Conservation (phyloP, 2,888 invertebrate genomes). For the Brenthis daphne region DNA sequence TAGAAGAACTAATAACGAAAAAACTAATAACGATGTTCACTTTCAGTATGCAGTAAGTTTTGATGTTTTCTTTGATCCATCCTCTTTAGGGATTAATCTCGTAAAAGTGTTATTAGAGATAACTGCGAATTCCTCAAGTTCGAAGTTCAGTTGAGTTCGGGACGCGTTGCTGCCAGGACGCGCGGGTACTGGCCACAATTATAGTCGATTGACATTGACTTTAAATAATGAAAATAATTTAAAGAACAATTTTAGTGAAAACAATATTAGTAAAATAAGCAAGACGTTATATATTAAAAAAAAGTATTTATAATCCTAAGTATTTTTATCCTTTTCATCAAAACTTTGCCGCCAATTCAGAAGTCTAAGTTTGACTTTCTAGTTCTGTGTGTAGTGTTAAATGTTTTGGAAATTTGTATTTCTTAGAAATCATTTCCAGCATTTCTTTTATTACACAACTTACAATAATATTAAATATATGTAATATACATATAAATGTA, state of each 20-base stretch:
- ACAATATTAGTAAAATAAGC: not conserved
- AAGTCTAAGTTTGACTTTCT: not conserved
- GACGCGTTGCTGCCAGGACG: conserved; percentile 46
- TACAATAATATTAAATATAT: too few species aligned
- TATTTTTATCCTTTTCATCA: too few species aligned
- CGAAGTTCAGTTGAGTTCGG: conserved; percentile 46
- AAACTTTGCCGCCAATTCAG: not conserved
- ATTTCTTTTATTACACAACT: not conserved
- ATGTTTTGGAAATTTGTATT: not conserved
- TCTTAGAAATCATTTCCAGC: too few species aligned
- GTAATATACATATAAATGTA: too few species aligned
- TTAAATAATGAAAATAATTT: not conserved
- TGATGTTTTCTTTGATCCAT: conserved; percentile 17
- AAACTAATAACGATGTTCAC: conserved; percentile 6
- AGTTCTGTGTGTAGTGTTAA: not conserved
- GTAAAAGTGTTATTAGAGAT: conserved; percentile 20
- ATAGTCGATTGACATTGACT: conserved; percentile 1
- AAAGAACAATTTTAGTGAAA: not conserved
- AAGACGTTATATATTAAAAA: not conserved
- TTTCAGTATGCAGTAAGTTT: not conserved
- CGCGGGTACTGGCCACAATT: not conserved
- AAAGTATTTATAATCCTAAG: not conserved
- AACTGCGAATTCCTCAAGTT: conserved; percentile 33
- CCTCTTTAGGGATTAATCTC: conserved; percentile 18
- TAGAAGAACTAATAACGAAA: not conserved